phyloP scores from a whole-genome alignment of 37 sponge, comb jelly and placozoan species.

The Tethya wilhelma region DNA sequence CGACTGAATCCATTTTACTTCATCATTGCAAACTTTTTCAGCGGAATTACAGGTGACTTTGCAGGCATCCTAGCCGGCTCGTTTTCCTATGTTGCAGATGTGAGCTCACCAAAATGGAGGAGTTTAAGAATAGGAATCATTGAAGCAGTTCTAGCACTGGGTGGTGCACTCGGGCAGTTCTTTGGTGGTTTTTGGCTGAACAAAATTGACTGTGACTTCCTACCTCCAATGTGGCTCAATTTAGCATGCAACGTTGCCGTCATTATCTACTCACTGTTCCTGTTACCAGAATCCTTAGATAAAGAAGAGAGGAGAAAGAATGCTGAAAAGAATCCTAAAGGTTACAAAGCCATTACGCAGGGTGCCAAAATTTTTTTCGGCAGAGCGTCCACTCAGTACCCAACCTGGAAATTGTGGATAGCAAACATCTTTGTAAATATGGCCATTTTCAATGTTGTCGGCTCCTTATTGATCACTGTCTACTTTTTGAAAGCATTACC shows the following conservation, averaged over 20 bases:
- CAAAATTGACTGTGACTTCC: constrained; percentile 38
- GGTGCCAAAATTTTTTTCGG: constrained; percentile 1
- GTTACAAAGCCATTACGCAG: background rate
- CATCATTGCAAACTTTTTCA: constrained; percentile 16
- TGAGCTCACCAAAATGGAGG: constrained; percentile 53
- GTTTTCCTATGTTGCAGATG: constrained; percentile 57
- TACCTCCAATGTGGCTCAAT: constrained; percentile 16
- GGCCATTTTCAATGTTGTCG: constrained; percentile 14
- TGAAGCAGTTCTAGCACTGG: constrained; percentile 18
- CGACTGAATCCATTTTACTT: constrained; percentile 26
- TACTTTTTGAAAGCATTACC: constrained; percentile 44
- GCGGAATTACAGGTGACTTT: constrained; percentile 40
- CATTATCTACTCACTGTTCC: constrained; percentile 29
- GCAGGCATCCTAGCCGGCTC: constrained; percentile 31
- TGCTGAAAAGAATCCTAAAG: constrained; percentile 6
- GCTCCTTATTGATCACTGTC: constrained; percentile 7
- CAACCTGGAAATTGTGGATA: constrained; percentile 35
- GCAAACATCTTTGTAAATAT: background rate
- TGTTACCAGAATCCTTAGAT: constrained; percentile 54
- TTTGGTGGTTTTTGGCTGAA: constrained; percentile 41
- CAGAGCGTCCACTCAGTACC: background rate
- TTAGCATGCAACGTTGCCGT: background rate
- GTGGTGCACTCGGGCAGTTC: constrained; percentile 8
- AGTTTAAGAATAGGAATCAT: constrained; percentile 48
- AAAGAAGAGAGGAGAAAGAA: constrained; percentile 9